Conservation (phyloP, 2,113 vertebrate genomes). For the Amia ocellicauda region DNA sequence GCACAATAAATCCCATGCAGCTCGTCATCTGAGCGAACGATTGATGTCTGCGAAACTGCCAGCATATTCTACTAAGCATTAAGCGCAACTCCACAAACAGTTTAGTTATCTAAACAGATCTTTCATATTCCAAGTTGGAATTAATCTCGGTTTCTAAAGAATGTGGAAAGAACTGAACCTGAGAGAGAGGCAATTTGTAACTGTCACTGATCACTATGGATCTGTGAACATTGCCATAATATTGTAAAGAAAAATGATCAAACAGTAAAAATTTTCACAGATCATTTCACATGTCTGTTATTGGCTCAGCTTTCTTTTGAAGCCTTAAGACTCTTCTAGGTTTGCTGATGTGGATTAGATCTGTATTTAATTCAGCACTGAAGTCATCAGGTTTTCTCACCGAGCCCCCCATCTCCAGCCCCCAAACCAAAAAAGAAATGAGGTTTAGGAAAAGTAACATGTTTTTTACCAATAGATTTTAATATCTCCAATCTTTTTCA, state of each 20-base stretch:
- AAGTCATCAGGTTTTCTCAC: neutral
- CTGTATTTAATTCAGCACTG: neutral
- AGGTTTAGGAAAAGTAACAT: no score
- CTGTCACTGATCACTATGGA: constrained; percentile 34
- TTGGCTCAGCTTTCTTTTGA: neutral
- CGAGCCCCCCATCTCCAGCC: no score
- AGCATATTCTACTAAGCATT: no score
- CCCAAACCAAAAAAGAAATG: no score
- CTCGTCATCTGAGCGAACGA: no score
- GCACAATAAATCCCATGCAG: no score
- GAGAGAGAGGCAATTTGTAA: constrained; percentile 31
- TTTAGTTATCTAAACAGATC: constrained; percentile 36
- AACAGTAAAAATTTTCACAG: constrained; percentile 15
- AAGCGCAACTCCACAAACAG: no score
- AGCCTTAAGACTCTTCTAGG: neutral
- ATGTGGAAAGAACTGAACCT: neutral
- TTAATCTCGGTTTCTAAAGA: constrained; percentile 29
- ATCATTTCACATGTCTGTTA: constrained; percentile 4
- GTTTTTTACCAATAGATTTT: no score
- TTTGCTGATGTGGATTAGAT: neutral
- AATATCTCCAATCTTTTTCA: no score
- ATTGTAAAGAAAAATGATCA: constrained; percentile 28
- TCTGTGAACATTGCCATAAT: constrained; percentile 23
- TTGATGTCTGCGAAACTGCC: no score
- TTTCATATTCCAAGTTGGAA: constrained; percentile 16